phyloP scores from a whole-genome alignment of 2,797 vertebrate genomes.

The Syngnathus rostellatus region DNA sequence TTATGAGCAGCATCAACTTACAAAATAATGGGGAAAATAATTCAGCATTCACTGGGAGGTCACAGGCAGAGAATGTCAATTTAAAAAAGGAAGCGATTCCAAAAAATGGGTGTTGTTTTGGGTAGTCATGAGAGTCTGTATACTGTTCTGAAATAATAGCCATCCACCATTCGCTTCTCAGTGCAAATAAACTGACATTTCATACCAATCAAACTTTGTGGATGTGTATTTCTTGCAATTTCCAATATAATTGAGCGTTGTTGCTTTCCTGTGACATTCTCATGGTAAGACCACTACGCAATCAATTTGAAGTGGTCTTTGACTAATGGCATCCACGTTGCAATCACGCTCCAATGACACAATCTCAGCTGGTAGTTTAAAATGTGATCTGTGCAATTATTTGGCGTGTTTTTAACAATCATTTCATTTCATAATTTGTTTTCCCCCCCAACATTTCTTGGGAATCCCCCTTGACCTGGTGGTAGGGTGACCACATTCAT shows the following conservation, averaged over 20 bases:
- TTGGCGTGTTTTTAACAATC: not conserved
- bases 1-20: too few species aligned
- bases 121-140: not conserved
- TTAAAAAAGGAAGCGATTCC: too few species aligned
- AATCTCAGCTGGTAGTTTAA: slow-evolving; percentile 12
- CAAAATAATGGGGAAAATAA: too few species aligned
- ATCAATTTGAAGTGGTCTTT: slow-evolving; percentile 4
- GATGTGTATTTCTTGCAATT: not conserved
- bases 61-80: too few species aligned
- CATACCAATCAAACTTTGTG: not conserved
- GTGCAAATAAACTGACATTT: not conserved
- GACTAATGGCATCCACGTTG: slow-evolving; percentile 6
- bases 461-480: not conserved
- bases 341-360: slow-evolving; percentile 1
- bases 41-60: too few species aligned
- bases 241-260: not conserved
- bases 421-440: not conserved
- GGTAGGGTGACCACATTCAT: not conserved
- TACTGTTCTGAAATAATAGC: not conserved
- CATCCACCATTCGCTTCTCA: not conserved
- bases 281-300: not conserved
- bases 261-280: not conserved
- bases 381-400: slow-evolving; percentile 6
- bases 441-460: not conserved
- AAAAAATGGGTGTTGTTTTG: not conserved